Evolutionary conservation across 2,888 invertebrate species (phyloP).

Genomic region (Sthenelais limicola): DNA sequence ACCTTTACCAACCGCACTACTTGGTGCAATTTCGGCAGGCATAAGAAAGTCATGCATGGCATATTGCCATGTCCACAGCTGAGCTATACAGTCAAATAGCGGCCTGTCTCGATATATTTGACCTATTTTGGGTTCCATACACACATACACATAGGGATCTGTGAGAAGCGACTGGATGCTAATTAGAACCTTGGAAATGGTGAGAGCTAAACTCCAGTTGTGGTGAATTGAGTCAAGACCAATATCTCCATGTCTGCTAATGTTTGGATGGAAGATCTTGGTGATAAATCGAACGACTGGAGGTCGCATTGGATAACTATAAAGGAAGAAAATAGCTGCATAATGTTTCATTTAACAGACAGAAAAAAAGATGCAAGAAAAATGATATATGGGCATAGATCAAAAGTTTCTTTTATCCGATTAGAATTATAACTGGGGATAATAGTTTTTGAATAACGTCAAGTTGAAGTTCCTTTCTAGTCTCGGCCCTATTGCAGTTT

Average conservation of each 20-base stretch:
- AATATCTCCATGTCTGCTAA: constrained; percentile 94
- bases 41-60: constrained; percentile 70
- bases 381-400: background rate
- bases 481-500: too few species aligned
- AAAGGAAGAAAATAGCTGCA: constrained; percentile 41
- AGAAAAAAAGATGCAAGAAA: background rate
- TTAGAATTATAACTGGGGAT: background rate
- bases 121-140: constrained; percentile 91
- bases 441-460: background rate
- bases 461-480: background rate
- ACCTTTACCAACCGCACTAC: too few species aligned
- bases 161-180: constrained; percentile 71
- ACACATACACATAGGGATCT: constrained; percentile 90
- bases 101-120: constrained; percentile 83
- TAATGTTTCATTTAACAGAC: background rate
- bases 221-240: constrained; percentile 95
- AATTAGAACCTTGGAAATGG: constrained; percentile 81
- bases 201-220: constrained; percentile 96
- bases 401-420: background rate
- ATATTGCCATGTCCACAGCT: constrained; percentile 92
- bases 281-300: constrained; percentile 93
- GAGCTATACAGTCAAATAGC: constrained; percentile 85
- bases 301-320: constrained; percentile 89
- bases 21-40: constrained; percentile 43
- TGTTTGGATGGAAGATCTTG: constrained; percentile 94